phyloP scores from a whole-genome alignment of 2,888 invertebrate genomes.

The Zele albiditarsus region DNA sequence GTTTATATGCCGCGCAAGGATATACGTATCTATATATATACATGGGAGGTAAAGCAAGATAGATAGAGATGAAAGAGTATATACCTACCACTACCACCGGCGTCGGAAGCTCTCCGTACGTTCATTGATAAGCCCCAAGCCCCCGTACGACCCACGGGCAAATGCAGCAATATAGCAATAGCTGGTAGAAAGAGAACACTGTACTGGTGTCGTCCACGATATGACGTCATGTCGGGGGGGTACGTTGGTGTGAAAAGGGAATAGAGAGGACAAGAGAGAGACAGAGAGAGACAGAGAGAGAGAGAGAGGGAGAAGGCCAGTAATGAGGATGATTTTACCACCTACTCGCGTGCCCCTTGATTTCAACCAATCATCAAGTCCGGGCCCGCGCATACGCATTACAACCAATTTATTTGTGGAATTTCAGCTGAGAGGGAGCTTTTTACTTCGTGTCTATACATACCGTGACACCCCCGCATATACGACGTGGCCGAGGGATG shows the following conservation, averaged over 20 bases:
- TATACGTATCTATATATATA: neutral
- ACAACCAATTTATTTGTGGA: conserved; percentile 30
- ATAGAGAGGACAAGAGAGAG: neutral
- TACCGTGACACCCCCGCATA: conserved; percentile 2
- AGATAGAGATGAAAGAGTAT: conserved; percentile 44
- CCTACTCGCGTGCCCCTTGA: conserved; percentile 27
- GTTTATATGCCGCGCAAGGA: neutral
- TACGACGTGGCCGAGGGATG: neutral
- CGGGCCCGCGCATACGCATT: conserved; percentile 16
- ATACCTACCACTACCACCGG: conserved; percentile 26
- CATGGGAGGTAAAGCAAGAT: conserved; percentile 23
- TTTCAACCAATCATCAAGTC: conserved; percentile 25
- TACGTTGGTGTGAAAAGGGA: neutral
- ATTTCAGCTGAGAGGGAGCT: conserved; percentile 2
- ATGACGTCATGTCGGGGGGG: conserved; percentile 28
- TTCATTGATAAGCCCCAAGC: conserved; percentile 54
- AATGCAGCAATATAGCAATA: conserved; percentile 17
- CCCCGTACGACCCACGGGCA: conserved; percentile 15
- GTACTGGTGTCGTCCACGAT: conserved; percentile 21
- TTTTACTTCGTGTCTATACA: neutral
- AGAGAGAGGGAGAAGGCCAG: neutral
- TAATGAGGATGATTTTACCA: conserved; percentile 9
- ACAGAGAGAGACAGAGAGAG: neutral
- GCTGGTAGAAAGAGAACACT: conserved; percentile 31
- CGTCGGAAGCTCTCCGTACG: conserved; percentile 42